A percentile compares a stretch with the other conserved stretches of the same genome.
phyloP scores from a whole-genome alignment of 2,113 vertebrate genomes.

The Hylia prasina region DNA sequence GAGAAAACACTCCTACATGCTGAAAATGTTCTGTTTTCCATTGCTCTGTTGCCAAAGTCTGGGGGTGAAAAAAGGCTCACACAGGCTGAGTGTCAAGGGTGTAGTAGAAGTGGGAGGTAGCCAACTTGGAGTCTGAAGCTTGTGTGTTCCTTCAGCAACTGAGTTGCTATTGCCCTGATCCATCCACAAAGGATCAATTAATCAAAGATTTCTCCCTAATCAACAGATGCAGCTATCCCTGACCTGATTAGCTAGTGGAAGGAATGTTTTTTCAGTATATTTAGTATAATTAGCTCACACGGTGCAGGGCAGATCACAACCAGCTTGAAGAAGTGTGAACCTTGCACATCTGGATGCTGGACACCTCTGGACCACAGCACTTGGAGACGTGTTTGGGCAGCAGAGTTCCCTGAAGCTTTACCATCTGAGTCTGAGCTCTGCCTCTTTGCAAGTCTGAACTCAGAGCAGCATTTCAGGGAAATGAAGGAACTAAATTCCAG shows the following conservation, averaged over 20 bases:
- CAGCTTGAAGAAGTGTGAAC: background rate
- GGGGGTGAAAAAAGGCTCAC: slow-evolving; percentile 20
- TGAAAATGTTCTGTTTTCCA: slow-evolving; percentile 54
- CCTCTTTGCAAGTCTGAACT: background rate
- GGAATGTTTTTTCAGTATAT: background rate
- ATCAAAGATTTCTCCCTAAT: background rate
- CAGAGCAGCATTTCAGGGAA: background rate
- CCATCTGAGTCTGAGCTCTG: background rate
- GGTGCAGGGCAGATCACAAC: background rate
- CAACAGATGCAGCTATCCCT: background rate
- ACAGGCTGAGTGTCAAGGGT: background rate
- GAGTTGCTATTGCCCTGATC: background rate
- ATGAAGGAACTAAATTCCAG: background rate
- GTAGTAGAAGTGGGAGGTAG: background rate
- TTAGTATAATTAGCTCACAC: background rate
- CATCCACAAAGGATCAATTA: background rate
- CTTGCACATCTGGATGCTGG: background rate
- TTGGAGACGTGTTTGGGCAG: background rate
- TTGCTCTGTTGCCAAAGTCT: slow-evolving; percentile 30
- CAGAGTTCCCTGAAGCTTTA: background rate
- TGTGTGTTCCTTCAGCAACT: background rate
- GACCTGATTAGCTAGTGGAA: background rate
- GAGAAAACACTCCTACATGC: slow-evolving; percentile 51
- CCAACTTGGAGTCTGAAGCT: background rate
- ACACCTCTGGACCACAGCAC: background rate